Evolutionary conservation across 2,797 vertebrate species (phyloP), one percentile per base, ranked within the genome.

Genomic region (Glyptemys insculpta): DNA sequence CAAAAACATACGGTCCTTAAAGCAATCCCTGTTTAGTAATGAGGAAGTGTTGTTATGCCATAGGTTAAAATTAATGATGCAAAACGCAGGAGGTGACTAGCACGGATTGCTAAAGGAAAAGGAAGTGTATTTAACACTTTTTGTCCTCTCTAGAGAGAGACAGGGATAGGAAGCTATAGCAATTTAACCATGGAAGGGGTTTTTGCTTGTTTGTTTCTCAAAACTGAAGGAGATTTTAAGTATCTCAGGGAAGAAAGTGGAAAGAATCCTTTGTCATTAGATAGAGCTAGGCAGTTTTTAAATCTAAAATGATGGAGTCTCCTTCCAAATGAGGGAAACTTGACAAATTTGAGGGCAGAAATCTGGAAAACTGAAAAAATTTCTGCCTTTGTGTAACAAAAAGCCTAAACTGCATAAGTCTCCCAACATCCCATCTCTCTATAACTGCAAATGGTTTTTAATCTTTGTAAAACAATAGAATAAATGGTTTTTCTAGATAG

Each of bases 211-310:
- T 94, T 81, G 37, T 81, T 81, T 87, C n/a, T 37, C 72, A 74
- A 50, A 49, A 23, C 27, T 56, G 50, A 87, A 31, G 65, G 47
- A 92, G 94, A 94, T 86, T 78, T 89, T 86, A 94, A 89, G 72
- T 34, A 21, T 14, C 12, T 23, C 37, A 31, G 8, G 21, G 18
- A 89, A 83, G 78, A 93, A 57, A 92, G 81, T 29, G 2, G 81
- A 78, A 49, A 52, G 12, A n/a, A 5, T 15, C 29, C 34, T 68
- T 37, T 37, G 65, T 68, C 65, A 37, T 68, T 52, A 87, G 29
- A 91, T 74, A 85, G 25, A 34, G 12, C 83, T 47, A 82, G 14
- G n/a, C 14, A 92, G 37, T 27, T 89, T 87, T 81, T 59, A 85
- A 65, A 76, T 59, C 83, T 83, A 80, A 27, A 41, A 47, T 1